Base-by-base conservation (phyloP, 2,888 invertebrate species). In the Mechanitis mazaeus region DNA sequence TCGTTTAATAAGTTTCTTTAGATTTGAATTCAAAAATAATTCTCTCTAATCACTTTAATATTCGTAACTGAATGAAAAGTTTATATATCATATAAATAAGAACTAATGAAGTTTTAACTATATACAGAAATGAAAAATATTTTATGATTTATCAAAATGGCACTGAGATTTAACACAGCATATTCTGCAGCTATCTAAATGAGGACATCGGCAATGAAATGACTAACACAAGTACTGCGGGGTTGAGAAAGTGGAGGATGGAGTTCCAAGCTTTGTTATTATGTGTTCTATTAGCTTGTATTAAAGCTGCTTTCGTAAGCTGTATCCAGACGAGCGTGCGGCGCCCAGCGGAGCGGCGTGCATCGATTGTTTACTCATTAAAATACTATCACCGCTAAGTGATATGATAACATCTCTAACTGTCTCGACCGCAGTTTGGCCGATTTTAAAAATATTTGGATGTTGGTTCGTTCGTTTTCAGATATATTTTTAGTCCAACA, bases 311-410 rank as follows among this genome's bases (percentile, higher is more conserved):
- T 56, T 58, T 66, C 4, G 6, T 28, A 33, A 45, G 12, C 9
- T 54, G 0, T 33, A 9, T 9, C 11, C 6, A 54, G 50, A 28
- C 28, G 68, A 69, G 68, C 68, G 89, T 87, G 89, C 86, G 89
- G 85, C 87, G 73, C 75, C 89, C 89, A 80, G 75, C 85, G 61
- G 89, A 63, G 90, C 83, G 77, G 80, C 90, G 88, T 87, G 89
- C 87, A 86, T 87, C 89, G 88, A 90, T 90, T 90, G 90, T 90
- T 90, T 90, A 89, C 89, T 90, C 90, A 90, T 90, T 90, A 90
- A 87, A 88, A 87, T 86, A 79, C 85, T 87, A 87, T 87, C 88
- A 80, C 85, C 78, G 84, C 80, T 80, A 81, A 83, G 82, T 71
- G 75, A 58, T 63, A 53, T 71, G 89, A 90, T 90, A 88, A 74